Evolutionary conservation across 2,888 invertebrate species (phyloP), one percentile per base, ranked within the genome.

Genomic region (Pterostichus niger): DNA sequence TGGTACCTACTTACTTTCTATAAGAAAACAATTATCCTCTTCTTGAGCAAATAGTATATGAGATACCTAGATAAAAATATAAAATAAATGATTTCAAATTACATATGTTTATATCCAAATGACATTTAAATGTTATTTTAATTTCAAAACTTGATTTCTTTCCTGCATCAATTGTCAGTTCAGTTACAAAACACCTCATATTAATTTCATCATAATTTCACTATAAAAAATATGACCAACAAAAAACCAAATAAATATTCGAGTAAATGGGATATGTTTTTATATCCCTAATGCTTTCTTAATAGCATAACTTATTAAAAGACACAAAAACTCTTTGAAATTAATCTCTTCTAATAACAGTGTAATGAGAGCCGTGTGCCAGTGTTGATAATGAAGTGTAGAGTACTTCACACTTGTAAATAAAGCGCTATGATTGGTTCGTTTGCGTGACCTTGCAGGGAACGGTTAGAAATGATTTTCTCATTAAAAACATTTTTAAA

Each of bases 401-500:
- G 13, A 33, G 52, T 52, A 75, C 52, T 75, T 75, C 33, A 52
- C 33, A 33, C 49, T 13, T 5, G 35, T 64, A 64, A 35, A 31
- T 59, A 31, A 35, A 10, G 35, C 13, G 10, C 6, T 11, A 1
- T 17, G 13, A 6, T 40, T 33, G 33, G 17, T 64, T n/a, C 17
- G n/a, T 35, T 64, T 31, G 17, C 0, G 13, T 40, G 68, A 52
- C 75, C 75, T 75, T 75, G 52, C 31, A 2, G 15, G 15, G 49
- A 75, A n/a, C 49, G 52, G 75, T 75, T 52, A 31, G 56, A 61
- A 78, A 78, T 78, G 79, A 79, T 79, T 79, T 79, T 79, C 79
- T 79, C 79, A 79, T 79, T 79, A 79, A 68, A 79, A 79, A 68
- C 33, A 68, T 78, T 79, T 61, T 79, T 64, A 68, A 79, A 64